Evolutionary conservation across 2,888 invertebrate genomes (phyloP), one percentile per base, ranked within the genome.

Genomic region (Zele albiditarsus): DNA sequence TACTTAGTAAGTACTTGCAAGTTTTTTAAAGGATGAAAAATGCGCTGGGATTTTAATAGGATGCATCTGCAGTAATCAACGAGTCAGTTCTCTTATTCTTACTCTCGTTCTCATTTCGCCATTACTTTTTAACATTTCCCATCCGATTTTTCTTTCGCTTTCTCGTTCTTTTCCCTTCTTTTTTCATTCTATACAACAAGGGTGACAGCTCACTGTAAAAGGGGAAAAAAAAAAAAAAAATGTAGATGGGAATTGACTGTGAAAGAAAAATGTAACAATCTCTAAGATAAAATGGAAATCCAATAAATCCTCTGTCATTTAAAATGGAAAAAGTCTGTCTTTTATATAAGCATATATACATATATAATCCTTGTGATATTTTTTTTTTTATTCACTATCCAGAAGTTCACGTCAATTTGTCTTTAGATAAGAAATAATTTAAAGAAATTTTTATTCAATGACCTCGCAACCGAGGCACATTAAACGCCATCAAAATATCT

Each of bases 61-160:
- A 72, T 72, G 65, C 72, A 46, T 72, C 65, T 72, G 3, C 57
- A 31, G 42, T 70, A 33, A 70, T 57, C 58, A 25, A 10, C 25
- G 58, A 70, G 38, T 67, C 2, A 28, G n/a, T 49, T 49, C 23
- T 68, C 49, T 46, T 57, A 49, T 27, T 31, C n/a, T 25, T 68
- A 28, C 31, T 28, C 28, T 68, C 16, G 14, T 57, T 12, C n/a
- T 23, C 10, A 33, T 66, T 63, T 20, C 25, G 16, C 27, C n/a
- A 27, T 10, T 46, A 14, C 25, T 5, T 27, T 6, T 23, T 46
- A 25, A 12, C 20, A 46, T 27, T 14, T 16, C 3, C 25, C 27
- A 38, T 20, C 20, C 23, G 8, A 20, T 53, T 53, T 53, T 53
- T 3, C 20, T 20, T 23, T n/a, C 53, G 1, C 14, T 6, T n/a